Evolutionary conservation across 2,797 vertebrate genomes (phyloP).

Genomic region (Tinamus major): DNA sequence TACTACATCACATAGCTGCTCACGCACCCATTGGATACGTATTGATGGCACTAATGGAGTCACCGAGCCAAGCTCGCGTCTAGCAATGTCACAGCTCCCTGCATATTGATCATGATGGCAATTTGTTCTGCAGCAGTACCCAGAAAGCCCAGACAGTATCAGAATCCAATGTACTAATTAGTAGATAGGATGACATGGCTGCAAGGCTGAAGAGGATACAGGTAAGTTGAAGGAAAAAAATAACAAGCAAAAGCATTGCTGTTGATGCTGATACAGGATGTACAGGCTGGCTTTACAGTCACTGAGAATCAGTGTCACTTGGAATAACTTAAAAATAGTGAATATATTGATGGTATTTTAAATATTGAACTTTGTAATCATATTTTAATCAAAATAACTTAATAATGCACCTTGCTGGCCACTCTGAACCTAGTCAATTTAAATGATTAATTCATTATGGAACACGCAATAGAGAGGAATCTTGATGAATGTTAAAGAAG

Average conservation of each 20-base stretch:
- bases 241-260: background rate
- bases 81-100: conserved; percentile 6
- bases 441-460: background rate
- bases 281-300: background rate
- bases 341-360: background rate
- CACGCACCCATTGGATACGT: background rate
- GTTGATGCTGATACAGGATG: background rate
- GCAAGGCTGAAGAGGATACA: background rate
- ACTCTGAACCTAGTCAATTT: background rate
- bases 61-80: conserved; percentile 12
- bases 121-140: conserved; percentile 12
- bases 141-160: conserved; percentile 13
- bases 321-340: background rate
- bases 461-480: background rate
- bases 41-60: conserved; percentile 53
- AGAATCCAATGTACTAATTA: background rate
- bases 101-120: background rate
- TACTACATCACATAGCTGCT: background rate
- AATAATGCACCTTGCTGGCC: background rate
- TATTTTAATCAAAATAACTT: background rate
- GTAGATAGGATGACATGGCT: background rate
- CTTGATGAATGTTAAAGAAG: background rate
- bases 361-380: background rate
- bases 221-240: background rate
- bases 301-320: background rate